Conservation (phyloP, 2,113 vertebrate genomes). For the Psilopogon haemacephalus region DNA sequence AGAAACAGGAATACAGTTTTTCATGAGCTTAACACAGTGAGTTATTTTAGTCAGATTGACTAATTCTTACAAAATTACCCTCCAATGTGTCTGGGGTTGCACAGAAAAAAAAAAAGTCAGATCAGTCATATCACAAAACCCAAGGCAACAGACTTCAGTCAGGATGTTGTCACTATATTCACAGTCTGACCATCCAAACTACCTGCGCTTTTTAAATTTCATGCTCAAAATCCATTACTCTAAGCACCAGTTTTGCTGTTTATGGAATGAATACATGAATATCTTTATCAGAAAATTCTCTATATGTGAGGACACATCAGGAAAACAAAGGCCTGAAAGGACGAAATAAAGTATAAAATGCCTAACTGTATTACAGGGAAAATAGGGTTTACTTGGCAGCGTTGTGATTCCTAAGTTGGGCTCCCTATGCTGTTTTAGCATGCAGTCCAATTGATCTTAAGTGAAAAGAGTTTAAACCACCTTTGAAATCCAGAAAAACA, state of each 20-base stretch:
- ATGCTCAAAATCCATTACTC: background rate
- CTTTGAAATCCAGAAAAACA: background rate
- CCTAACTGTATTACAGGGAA: background rate
- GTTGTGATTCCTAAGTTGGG: background rate
- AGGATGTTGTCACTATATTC: background rate
- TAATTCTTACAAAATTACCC: background rate
- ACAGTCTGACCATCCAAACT: background rate
- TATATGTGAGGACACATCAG: background rate
- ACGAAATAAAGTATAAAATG: background rate
- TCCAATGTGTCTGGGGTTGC: background rate
- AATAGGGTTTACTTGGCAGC: background rate
- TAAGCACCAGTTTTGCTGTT: background rate
- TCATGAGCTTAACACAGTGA: background rate
- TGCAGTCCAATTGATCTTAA: background rate
- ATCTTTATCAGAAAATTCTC: background rate
- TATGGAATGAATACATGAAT: background rate
- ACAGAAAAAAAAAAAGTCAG: background rate
- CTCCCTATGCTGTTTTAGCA: background rate
- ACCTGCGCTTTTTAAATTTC: background rate
- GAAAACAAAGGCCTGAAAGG: background rate
- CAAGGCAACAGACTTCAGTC: background rate
- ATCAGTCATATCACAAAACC: background rate
- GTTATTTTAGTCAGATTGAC: background rate
- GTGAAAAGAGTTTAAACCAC: background rate
- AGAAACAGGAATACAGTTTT: background rate